These are phyloP conservation scores for Ectropis crepuscularia DNA, from an alignment of 2,888 invertebrate genomes.

Conservation along the genomic window DNA sequence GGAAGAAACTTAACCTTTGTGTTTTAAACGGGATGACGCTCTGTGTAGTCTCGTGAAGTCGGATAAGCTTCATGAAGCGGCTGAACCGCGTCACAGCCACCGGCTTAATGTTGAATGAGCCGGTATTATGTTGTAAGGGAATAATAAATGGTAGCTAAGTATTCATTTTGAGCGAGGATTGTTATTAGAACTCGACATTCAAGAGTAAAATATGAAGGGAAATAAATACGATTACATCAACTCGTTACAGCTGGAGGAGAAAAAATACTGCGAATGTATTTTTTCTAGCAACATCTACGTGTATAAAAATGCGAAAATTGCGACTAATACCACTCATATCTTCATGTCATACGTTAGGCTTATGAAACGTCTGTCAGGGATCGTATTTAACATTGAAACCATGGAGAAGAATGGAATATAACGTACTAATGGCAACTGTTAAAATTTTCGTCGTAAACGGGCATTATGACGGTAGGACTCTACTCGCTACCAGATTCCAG, in stretches of 20 bases:
- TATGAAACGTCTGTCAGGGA: too few relatives aligned
- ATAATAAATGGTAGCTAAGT: constrained; percentile 20
- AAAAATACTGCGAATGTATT: not conserved
- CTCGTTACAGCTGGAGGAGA: not conserved
- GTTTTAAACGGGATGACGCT: constrained; percentile 4
- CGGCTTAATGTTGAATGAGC: constrained; percentile 19
- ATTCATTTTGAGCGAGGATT: constrained; percentile 9
- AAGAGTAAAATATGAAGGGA: not conserved
- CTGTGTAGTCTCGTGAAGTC: constrained; percentile 6
- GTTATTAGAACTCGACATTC: not conserved
- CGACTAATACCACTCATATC: too few relatives aligned
- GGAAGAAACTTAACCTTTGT: constrained; percentile 6
- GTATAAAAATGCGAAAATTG: too few relatives aligned
- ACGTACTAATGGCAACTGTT: too few relatives aligned
- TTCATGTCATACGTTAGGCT: too few relatives aligned
- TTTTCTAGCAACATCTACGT: not conserved
- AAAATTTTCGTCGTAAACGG: too few relatives aligned
- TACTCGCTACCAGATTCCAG: too few relatives aligned
- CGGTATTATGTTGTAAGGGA: constrained; percentile 18
- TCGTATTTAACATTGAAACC: too few relatives aligned
- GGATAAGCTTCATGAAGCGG: constrained; percentile 13
- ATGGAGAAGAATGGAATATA: too few relatives aligned
- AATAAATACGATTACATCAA: not conserved
- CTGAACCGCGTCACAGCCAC: constrained; percentile 4
- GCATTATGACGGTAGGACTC: too few relatives aligned